Base-by-base conservation (phyloP, 2,888 invertebrate species). In the Acrobasis suavella region DNA sequence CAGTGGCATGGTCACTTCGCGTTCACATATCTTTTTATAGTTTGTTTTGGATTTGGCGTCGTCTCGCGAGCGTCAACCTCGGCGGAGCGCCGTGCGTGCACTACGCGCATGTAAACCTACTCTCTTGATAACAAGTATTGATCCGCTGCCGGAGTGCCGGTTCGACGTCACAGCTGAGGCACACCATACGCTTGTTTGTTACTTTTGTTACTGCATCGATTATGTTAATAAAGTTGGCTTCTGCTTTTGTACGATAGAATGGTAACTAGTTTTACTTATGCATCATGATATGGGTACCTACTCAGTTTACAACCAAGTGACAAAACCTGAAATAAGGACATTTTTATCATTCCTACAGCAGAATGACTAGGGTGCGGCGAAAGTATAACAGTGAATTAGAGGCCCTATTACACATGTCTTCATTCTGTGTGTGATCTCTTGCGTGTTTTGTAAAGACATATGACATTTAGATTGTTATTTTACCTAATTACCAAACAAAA, bases 1-100 rank as follows among this genome's bases (percentile, higher is more conserved):
- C 70, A 97, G 93, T 73, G 96, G 96, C 97, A 97, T 97, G 72
- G 75, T 88, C 58, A 64, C 62, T 61, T 54, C 60, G 67, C 66
- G 71, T 77, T 91, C 80, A 89, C 91, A 91, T 91, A 81, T 83
- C 87, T 78, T 76, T 70, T 69, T 73, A 75, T 72, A 72, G 71
- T 70, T 58, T 54, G 63, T 68, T 64, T 67, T 68, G 65, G 65
- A 64, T 68, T 69, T 64, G 56, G 68, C 58, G 76, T 82, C 84
- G 82, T 83, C 82, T 81, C 79, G 76, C 80, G 81, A 82, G 84
- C 83, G 84, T 80, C 86, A 74, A 79, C 80, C 82, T 85, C 86
- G 82, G 83, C 80, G 78, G 80, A 82, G 76, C 84, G 81, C 83
- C 72, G 78, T 78, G 78, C 78, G 81, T 80, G 78, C 85, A 90